Evolutionary conservation across 2,113 vertebrate species (phyloP).

Genomic region (Fulica atra): DNA sequence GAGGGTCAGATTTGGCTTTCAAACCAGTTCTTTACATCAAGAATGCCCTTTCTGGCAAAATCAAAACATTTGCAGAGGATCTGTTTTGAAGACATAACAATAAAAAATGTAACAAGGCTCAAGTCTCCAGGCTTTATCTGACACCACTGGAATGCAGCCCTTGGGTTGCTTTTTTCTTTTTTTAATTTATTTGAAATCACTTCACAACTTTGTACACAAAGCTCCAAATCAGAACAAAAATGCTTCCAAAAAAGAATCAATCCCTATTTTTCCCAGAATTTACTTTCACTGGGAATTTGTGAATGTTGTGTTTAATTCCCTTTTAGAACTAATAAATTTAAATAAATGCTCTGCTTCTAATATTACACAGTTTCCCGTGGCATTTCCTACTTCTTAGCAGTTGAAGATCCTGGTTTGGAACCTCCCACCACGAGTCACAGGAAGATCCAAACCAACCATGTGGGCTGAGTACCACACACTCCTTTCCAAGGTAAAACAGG

Average conservation of each 20-base stretch:
- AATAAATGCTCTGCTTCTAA: neutral
- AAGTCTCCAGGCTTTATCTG: slow-evolving; percentile 3
- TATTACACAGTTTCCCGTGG: neutral
- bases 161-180: neutral
- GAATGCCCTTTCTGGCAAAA: neutral
- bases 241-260: neutral
- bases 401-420: neutral
- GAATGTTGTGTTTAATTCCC: fast-evolving
- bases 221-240: neutral
- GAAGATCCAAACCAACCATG: fast-evolving
- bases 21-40: slow-evolving; percentile 13
- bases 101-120: neutral
- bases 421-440: neutral
- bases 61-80: slow-evolving; percentile 16
- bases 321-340: neutral
- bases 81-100: slow-evolving; percentile 17
- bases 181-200: neutral
- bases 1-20: slow-evolving; percentile 4
- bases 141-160: neutral
- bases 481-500: neutral
- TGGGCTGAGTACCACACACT: fast-evolving
- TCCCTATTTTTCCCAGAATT: neutral
- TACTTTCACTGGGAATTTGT: neutral
- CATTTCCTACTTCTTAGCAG: neutral
- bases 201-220: neutral